These are phyloP conservation scores for Hippopotamyrus pictus DNA, from an alignment of 2,797 vertebrate species.

Conservation along the genomic window DNA sequence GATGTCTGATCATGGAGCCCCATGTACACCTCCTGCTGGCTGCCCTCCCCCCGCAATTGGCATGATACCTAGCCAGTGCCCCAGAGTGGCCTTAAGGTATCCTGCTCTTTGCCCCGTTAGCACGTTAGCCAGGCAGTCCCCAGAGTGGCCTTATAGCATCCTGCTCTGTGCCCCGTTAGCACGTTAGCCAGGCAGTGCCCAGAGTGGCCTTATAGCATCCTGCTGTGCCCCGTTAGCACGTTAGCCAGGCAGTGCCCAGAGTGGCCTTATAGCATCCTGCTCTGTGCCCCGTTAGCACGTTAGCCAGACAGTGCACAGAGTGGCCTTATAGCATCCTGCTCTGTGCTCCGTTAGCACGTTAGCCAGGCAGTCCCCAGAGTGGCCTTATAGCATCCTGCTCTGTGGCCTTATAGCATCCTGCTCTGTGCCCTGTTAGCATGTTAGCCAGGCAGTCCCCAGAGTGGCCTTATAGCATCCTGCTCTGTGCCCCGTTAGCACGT, in stretches of 20 bases:
- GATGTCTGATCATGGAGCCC: too few relatives aligned
- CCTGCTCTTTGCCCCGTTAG: too few relatives aligned
- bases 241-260: neutral
- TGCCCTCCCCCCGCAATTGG: too few relatives aligned
- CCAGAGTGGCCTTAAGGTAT: neutral
- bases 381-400: neutral
- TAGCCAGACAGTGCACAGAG: neutral
- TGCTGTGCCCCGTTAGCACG: neutral
- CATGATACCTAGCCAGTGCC: neutral
- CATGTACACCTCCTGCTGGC: too few relatives aligned
- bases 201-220: neutral
- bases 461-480: neutral
- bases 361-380: neutral
- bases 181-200: neutral
- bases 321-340: neutral
- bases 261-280: neutral
- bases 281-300: neutral
- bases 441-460: neutral
- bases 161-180: neutral
- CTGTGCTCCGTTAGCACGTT: neutral
- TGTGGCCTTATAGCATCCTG: neutral
- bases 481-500: neutral
- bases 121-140: neutral
- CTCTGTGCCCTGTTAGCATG: neutral
- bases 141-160: neutral